Evolutionary conservation across 1,140 invertebrate species (phyloP).

Genomic region (Aradophagus sp.): DNA sequence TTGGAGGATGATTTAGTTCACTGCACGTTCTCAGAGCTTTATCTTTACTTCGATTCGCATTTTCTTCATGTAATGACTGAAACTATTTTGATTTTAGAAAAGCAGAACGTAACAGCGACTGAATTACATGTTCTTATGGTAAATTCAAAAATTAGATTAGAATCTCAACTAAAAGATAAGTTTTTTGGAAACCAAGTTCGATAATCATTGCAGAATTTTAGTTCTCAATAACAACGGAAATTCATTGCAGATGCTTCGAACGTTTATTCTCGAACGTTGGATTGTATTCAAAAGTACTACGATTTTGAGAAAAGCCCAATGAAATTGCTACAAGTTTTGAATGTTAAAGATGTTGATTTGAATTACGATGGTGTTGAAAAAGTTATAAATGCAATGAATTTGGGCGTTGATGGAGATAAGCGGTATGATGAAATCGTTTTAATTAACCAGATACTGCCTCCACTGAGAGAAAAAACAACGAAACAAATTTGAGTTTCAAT

Average conservation of each 20-base stretch:
- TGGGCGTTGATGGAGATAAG: slow-evolving; percentile 7
- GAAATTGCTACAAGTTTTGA: slow-evolving; percentile 18
- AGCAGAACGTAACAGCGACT: slow-evolving; percentile 12
- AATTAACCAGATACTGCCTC: slow-evolving; percentile 9
- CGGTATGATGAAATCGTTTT: slow-evolving; percentile 23
- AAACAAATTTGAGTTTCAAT: slow-evolving; percentile 21
- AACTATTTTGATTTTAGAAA: slow-evolving; percentile 29
- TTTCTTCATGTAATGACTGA: slow-evolving; percentile 30
- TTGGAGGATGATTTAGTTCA: slow-evolving; percentile 11
- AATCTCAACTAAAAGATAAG: slow-evolving; percentile 10
- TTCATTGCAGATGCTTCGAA: slow-evolving; percentile 11
- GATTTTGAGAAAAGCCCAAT: slow-evolving; percentile 27
- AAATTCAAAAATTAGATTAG: slow-evolving; percentile 20
- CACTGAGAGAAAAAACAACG: slow-evolving; percentile 6
- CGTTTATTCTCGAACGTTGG: slow-evolving; percentile 25
- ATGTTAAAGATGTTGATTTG: slow-evolving; percentile 22
- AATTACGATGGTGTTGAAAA: slow-evolving; percentile 14
- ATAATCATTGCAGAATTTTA: slow-evolving; percentile 10
- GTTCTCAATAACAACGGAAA: not conserved
- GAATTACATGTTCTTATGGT: slow-evolving; percentile 37
- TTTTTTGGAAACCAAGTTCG: slow-evolving; percentile 18
- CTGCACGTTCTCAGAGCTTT: slow-evolving; percentile 16
- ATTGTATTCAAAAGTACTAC: slow-evolving; percentile 20
- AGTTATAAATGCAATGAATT: slow-evolving; percentile 16
- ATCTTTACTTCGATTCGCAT: slow-evolving; percentile 26